A percentile compares a stretch with the other conserved stretches of the same genome.
These are phyloP conservation scores for Mycetomoellerius zeteki DNA, from an alignment of 1,140 invertebrate species.

Conservation along the genomic window DNA sequence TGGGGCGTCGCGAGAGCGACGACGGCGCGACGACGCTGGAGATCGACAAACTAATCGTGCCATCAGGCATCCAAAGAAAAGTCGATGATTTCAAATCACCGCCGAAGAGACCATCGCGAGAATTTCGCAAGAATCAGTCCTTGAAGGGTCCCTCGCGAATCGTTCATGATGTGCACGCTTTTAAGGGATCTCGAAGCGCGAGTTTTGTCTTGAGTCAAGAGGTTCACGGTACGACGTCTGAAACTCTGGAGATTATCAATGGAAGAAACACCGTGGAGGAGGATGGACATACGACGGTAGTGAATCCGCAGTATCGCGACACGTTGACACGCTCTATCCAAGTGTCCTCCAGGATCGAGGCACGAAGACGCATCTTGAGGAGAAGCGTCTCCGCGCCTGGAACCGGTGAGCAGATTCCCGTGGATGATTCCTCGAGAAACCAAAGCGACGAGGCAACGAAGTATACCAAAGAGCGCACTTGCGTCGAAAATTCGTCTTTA, in stretches of 20 bases:
- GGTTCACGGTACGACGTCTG: background rate
- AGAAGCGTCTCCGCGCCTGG: conserved; percentile 69
- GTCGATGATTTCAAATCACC: background rate
- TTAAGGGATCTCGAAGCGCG: conserved; percentile 17
- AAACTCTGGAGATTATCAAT: background rate
- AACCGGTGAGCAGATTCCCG: conserved; percentile 20
- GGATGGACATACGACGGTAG: conserved; percentile 59
- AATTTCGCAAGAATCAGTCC: conserved; percentile 62
- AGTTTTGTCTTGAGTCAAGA: conserved; percentile 9
- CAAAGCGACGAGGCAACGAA: conserved; percentile 30
- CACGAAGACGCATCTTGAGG: conserved; percentile 45
- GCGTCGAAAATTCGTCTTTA: background rate
- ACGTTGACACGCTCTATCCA: conserved; percentile 60
- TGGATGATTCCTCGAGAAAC: background rate
- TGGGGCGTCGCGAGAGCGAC: conserved; percentile 45
- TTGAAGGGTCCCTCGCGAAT: conserved; percentile 41
- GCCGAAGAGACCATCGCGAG: conserved; percentile 23
- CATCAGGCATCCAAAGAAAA: conserved; percentile 24
- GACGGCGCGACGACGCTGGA: conserved; percentile 58
- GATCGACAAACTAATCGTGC: conserved; percentile 45
- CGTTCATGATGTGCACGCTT: conserved; percentile 22
- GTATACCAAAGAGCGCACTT: conserved; percentile 30
- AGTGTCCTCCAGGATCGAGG: conserved; percentile 29
- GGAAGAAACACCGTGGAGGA: conserved; percentile 43
- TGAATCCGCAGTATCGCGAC: conserved; percentile 66